These are phyloP conservation scores for Caracal caracal DNA, from an alignment of 2,113 vertebrate genomes.

Conservation along the genomic window DNA sequence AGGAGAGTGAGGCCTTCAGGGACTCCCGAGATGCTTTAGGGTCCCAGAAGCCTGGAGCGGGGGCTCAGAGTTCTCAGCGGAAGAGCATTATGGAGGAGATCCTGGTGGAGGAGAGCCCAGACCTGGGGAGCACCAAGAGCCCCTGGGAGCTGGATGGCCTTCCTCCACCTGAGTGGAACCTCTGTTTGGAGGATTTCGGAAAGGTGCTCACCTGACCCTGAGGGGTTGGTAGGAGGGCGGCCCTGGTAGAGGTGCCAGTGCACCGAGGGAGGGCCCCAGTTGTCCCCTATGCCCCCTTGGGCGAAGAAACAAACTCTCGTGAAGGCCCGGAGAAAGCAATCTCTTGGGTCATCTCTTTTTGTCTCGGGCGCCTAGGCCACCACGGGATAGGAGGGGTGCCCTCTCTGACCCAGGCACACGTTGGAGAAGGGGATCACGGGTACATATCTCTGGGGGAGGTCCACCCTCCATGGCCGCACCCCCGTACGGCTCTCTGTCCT, in stretches of 20 bases:
- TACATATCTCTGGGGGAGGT: slow-evolving; percentile 49
- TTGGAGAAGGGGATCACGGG: slow-evolving; percentile 26
- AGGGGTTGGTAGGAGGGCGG: background rate
- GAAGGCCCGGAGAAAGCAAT: background rate
- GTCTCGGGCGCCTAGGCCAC: background rate
- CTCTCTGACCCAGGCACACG: slow-evolving; percentile 36
- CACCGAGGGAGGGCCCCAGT: background rate
- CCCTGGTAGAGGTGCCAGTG: background rate
- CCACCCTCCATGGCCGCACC: background rate
- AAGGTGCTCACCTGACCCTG: slow-evolving; percentile 83
- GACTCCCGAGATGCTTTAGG: background rate
- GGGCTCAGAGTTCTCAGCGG: background rate
- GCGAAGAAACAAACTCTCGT: background rate
- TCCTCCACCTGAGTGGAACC: slow-evolving; percentile 85
- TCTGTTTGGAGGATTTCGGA: slow-evolving; percentile 88
- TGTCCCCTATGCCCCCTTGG: background rate
- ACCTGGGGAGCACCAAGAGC: fast-evolving
- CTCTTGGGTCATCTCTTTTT: background rate
- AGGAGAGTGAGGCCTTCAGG: fast-evolving
- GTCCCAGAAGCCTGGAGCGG: background rate
- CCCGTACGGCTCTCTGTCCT: background rate
- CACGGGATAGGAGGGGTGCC: background rate
- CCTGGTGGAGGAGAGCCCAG: background rate
- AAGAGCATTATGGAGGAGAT: slow-evolving; percentile 61
- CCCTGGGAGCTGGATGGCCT: background rate